A percentile compares a stretch with the other conserved stretches of the same genome.
Evolutionary conservation across 2,113 vertebrate genomes (phyloP).

Genomic region (Dinomys branickii): DNA sequence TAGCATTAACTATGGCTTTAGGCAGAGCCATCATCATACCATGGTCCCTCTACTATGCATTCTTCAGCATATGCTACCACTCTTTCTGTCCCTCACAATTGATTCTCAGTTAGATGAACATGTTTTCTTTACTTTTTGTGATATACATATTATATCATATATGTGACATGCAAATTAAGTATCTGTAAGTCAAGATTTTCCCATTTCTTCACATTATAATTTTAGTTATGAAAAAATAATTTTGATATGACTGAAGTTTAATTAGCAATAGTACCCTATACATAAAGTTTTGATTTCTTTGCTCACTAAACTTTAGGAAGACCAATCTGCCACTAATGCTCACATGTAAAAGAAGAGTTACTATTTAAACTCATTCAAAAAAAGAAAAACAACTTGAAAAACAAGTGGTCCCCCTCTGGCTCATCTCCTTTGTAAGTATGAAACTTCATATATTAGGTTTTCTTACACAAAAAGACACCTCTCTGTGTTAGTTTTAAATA

Average conservation of each 20-base stretch:
- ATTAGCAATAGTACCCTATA: neutral
- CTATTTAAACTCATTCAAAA: neutral
- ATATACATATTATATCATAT: too few species aligned
- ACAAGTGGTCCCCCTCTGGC: neutral
- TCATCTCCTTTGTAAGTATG: neutral
- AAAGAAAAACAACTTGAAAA: neutral
- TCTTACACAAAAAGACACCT: neutral
- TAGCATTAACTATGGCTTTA: neutral
- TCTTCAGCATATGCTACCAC: neutral
- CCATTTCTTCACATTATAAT: neutral
- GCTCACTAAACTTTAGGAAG: neutral
- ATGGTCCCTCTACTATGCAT: neutral
- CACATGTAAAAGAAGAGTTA: neutral
- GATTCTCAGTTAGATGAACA: neutral
- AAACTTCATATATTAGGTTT: neutral
- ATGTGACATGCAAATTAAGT: neutral
- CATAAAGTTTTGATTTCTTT: slow-evolving; percentile 21
- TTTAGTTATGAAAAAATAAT: neutral
- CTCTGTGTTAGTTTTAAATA: slow-evolving; percentile 73
- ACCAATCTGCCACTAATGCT: neutral
- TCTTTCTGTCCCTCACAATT: neutral
- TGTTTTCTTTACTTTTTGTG: too few species aligned
- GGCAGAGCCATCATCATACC: neutral
- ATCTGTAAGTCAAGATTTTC: slow-evolving; percentile 15
- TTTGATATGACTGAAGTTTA: neutral